Evolutionary conservation across 2,113 vertebrate genomes (phyloP).

Genomic region (Psittacara wagleri): DNA sequence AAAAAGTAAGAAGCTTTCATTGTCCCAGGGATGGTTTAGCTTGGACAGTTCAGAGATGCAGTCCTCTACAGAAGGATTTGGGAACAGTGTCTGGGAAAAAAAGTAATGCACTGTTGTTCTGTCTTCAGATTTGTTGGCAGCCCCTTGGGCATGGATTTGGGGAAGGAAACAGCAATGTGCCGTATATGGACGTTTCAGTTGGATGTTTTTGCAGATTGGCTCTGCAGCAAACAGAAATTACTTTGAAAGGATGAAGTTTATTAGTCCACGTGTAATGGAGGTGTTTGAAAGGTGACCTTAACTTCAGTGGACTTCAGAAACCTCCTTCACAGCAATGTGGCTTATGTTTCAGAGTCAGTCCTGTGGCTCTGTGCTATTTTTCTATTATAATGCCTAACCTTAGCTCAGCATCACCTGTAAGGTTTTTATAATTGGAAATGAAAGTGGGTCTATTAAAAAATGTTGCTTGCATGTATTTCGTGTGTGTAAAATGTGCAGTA

Average conservation of each 20-base stretch:
- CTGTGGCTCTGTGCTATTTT: neutral
- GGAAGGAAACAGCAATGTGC: rapidly evolving
- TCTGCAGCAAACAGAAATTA: neutral
- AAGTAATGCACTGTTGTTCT: rapidly evolving
- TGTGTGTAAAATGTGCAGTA: neutral
- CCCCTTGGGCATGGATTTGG: neutral
- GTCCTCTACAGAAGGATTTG: neutral
- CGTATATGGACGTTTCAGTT: rapidly evolving
- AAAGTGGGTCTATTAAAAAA: neutral
- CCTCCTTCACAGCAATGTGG: neutral
- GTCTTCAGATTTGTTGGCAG: neutral
- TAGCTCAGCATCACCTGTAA: neutral
- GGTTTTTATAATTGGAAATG: neutral
- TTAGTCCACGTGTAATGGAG: neutral
- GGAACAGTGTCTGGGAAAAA: neutral
- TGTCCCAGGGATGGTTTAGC: neutral
- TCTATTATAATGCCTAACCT: neutral
- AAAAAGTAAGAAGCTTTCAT: neutral
- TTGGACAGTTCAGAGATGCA: neutral
- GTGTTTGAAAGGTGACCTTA: neutral
- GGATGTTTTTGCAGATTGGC: neutral
- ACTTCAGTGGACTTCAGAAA: neutral
- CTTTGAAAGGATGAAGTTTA: neutral
- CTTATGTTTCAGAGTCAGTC: neutral
- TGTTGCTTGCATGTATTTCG: neutral